Percentiles rank a stretch among this genome's conserved stretches.
phyloP scores from a whole-genome alignment of 2,888 invertebrate species.

The Platycnemis pennipes region DNA sequence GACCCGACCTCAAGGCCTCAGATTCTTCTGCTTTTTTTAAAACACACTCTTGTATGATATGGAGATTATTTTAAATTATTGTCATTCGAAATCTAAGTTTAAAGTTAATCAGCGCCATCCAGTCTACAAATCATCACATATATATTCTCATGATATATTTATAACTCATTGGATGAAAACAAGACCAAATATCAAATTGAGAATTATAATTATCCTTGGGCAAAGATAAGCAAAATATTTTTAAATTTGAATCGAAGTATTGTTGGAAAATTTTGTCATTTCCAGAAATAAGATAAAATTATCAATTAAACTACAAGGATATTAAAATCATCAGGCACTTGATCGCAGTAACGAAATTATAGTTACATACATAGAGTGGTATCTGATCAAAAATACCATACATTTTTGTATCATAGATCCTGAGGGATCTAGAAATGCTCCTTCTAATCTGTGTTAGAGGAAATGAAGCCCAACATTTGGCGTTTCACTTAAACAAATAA shows the following conservation, averaged over 20 bases:
- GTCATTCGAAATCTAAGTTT: neutral
- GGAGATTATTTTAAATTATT: neutral
- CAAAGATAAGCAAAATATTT: neutral
- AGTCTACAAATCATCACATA: neutral
- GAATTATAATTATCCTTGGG: neutral
- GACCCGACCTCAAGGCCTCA: constrained; percentile 37
- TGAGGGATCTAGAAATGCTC: neutral
- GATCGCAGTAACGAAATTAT: neutral
- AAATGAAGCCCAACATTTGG: neutral
- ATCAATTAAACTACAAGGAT: neutral
- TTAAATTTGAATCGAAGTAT: neutral
- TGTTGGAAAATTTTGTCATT: neutral
- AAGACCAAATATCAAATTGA: neutral
- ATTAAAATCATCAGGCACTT: neutral
- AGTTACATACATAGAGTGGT: neutral
- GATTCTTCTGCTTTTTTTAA: neutral
- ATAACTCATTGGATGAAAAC: neutral
- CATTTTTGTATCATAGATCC: neutral
- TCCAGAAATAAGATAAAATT: neutral
- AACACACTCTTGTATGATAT: neutral
- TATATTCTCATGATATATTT: neutral
- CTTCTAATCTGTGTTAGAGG: too few species aligned
- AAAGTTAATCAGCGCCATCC: neutral
- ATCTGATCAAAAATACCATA: neutral
- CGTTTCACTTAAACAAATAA: neutral